Percentiles rank a stretch among this genome's conserved stretches.
Evolutionary conservation across 2,888 invertebrate genomes (phyloP).

Genomic region (Hecatera dysodea): DNA sequence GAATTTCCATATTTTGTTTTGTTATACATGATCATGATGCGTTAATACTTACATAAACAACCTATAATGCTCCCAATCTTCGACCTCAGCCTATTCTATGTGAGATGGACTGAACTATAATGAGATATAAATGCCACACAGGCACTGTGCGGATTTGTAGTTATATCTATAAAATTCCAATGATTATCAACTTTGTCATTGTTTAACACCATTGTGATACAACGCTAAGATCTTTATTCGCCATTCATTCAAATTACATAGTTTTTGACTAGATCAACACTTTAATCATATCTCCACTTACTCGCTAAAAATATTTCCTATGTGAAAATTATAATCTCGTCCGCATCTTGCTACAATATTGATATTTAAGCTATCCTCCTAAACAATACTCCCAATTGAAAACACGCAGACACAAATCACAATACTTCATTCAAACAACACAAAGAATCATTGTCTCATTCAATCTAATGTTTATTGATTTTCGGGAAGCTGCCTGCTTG

Average conservation of each 20-base stretch:
- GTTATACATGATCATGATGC: background rate
- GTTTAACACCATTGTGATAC: too few relatives aligned
- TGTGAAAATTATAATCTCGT: background rate
- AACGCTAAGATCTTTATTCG: background rate
- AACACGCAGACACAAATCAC: slow-evolving; percentile 31
- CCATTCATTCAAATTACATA: background rate
- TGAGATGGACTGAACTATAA: too few relatives aligned
- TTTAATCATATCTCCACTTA: background rate
- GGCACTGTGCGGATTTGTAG: too few relatives aligned
- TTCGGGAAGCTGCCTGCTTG: slow-evolving; percentile 18
- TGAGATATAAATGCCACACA: too few relatives aligned
- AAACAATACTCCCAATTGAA: slow-evolving; percentile 36
- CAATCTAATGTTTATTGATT: slow-evolving; percentile 30
- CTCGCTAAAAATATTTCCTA: too few relatives aligned
- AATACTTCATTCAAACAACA: slow-evolving; percentile 55
- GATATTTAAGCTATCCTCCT: slow-evolving; percentile 12
- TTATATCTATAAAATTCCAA: too few relatives aligned
- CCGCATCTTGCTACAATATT: background rate
- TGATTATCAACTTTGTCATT: too few relatives aligned
- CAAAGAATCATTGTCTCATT: slow-evolving; percentile 57
- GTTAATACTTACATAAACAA: background rate
- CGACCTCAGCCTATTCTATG: too few relatives aligned
- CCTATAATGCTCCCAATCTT: too few relatives aligned
- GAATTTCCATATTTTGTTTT: too few relatives aligned
- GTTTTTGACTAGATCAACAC: background rate